A percentile compares a stretch with the other conserved stretches of the same genome.
Conservation (phyloP, 2,888 invertebrate species). For the Mythimna pallens region DNA sequence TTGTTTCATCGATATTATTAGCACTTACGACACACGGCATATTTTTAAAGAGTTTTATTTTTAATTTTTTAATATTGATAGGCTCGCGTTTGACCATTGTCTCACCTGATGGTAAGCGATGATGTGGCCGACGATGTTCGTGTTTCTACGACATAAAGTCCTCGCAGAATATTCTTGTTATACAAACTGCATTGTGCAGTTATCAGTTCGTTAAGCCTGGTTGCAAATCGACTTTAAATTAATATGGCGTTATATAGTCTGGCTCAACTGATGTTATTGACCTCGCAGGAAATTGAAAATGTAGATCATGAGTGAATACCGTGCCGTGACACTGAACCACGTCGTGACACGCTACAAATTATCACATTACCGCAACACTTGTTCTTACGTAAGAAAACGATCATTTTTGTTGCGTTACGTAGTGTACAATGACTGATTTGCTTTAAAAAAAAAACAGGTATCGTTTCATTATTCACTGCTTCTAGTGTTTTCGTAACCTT, state of each 20-base stretch:
- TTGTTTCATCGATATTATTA: conserved; percentile 34
- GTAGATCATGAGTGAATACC: conserved; percentile 44
- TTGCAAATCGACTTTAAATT: background rate
- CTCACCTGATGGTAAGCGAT: no score
- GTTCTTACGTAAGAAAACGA: conserved; percentile 27
- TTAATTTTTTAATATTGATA: no score
- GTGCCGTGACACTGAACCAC: conserved; percentile 47
- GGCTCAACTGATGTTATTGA: conserved; percentile 44
- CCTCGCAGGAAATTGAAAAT: conserved; percentile 40
- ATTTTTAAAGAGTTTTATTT: background rate
- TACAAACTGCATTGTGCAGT: conserved; percentile 2
- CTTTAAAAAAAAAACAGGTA: background rate
- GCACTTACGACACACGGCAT: conserved; percentile 1
- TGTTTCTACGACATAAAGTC: background rate
- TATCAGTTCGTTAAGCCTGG: background rate
- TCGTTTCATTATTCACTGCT: background rate
- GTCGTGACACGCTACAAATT: conserved; percentile 44
- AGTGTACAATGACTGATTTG: background rate
- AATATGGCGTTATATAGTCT: background rate
- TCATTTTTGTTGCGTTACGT: conserved; percentile 6
- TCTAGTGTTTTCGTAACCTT: background rate
- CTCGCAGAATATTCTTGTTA: background rate
- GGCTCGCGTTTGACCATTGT: no score
- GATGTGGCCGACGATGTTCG: background rate
- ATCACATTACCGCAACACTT: conserved; percentile 40